phyloP scores from a whole-genome alignment of 2,888 invertebrate genomes.

The Phasia obesa region DNA sequence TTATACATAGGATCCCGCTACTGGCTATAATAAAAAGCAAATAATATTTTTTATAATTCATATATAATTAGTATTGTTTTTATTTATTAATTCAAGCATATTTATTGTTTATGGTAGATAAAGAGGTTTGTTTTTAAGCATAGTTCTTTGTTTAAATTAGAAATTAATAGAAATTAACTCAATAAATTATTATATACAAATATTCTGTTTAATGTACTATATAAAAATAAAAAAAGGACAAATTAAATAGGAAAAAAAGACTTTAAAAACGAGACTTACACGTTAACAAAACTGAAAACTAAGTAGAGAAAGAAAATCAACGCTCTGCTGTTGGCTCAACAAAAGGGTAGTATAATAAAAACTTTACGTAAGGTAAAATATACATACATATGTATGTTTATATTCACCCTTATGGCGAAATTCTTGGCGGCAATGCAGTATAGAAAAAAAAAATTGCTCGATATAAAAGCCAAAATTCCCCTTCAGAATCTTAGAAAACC shows the following conservation, averaged over 20 bases:
- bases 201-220: conserved; percentile 45
- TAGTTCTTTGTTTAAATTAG: conserved; percentile 56
- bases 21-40: not conserved
- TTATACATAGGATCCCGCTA: not conserved
- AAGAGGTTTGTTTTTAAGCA: conserved; percentile 58
- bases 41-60: conserved; percentile 46
- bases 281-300: not conserved
- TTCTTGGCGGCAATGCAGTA: too few relatives aligned
- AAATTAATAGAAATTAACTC: conserved; percentile 60
- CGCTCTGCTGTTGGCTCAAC: too few relatives aligned
- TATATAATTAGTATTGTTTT: conserved; percentile 66
- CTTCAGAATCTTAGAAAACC: too few relatives aligned
- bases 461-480: too few relatives aligned
- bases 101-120: conserved; percentile 67
- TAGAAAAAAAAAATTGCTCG: too few relatives aligned
- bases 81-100: conserved; percentile 70
- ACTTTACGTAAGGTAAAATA: too few relatives aligned
- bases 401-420: too few relatives aligned
- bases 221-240: conserved; percentile 45
- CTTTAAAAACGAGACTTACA: not conserved
- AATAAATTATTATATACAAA: conserved; percentile 71
- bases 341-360: too few relatives aligned
- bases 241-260: conserved; percentile 27
- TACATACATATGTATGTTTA: too few relatives aligned
- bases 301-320: too few relatives aligned